Evolutionary conservation across 2,113 vertebrate genomes (phyloP), one percentile per base, ranked within the genome.

Genomic region (Hippolais icterina): DNA sequence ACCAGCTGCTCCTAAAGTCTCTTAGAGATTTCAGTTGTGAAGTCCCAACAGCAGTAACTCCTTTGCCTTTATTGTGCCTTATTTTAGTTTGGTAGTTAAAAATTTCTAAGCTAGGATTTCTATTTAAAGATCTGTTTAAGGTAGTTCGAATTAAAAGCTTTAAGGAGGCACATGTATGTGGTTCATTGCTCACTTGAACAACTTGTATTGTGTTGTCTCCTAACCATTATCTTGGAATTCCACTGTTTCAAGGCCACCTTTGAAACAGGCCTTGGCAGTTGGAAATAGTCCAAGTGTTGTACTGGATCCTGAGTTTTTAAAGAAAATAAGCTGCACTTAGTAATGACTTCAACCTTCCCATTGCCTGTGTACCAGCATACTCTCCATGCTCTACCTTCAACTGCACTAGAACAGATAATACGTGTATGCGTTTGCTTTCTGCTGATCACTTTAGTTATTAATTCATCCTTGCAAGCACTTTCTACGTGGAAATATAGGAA

Each of bases 331-430:
- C 37, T 63, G 25, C 6, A 9, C 29, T 71, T 74, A 37, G 11
- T 41, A 47, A 66, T 29, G 21, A 33, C 22, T 79, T 65, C 13
- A 57, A 3, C 33, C 2, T 52, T 68, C 8, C 27, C 0, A 0
- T 49, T 87, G 54, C 53, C 47, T 27, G 7, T 59, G 33, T 54
- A 47, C 24, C 27, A 50, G 31, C 44, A 35, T 16, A 35, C 25
- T 15, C 27, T 91, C 37, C 8, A 12, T 3, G 12, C 56, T 60
- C 52, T 65, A 44, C 41, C 54, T 65, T 69, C 63, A 77, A 15
- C 24, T 61, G 12, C 28, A 60, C 10, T 37, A 52, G 41, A 52
- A 76, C 10, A 61, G 27, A 20, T 60, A 39, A 47, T 24, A 64
- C 9, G 12, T 25, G 6, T 44, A 25, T 27, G 23, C 35, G 25